phyloP scores from a whole-genome alignment of 92 coral and sea anemone species.

The Heliopora coerulea region DNA sequence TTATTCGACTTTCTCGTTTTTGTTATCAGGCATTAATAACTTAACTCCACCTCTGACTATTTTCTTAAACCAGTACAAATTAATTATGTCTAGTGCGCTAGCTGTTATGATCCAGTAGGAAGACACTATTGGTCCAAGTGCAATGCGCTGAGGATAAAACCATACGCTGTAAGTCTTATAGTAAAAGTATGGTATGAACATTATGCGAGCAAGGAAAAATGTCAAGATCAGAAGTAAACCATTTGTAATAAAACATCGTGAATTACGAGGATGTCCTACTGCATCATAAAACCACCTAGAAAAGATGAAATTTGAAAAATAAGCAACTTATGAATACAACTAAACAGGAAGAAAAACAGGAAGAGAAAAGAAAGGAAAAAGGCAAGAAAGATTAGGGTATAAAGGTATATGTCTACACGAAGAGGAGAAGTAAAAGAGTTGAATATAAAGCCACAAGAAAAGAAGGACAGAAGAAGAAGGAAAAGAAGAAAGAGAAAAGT shows the following conservation, averaged over 20 bases:
- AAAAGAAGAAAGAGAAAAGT: too few species aligned
- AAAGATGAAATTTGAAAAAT: neutral
- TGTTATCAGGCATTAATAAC: slow-evolving; percentile 28
- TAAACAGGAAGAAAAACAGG: too few species aligned
- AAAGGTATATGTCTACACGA: too few species aligned
- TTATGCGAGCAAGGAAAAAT: slow-evolving; percentile 77
- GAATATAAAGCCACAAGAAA: too few species aligned
- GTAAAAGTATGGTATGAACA: slow-evolving; percentile 77
- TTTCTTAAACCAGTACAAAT: slow-evolving; percentile 79
- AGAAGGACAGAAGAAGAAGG: too few species aligned
- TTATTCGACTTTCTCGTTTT: slow-evolving; percentile 33
- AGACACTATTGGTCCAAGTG: slow-evolving; percentile 56
- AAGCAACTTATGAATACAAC: neutral
- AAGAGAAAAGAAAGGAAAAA: too few species aligned
- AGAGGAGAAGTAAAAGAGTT: too few species aligned
- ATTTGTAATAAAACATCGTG: slow-evolving; percentile 65
- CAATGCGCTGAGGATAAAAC: slow-evolving; percentile 56
- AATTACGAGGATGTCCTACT: slow-evolving; percentile 60
- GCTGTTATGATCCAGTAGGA: slow-evolving; percentile 68
- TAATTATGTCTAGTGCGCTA: slow-evolving; percentile 66
- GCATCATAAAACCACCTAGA: slow-evolving; percentile 85
- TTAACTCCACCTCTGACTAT: slow-evolving; percentile 81
- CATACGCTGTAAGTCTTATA: slow-evolving; percentile 72
- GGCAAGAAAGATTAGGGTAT: too few species aligned
- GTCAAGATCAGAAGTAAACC: slow-evolving; percentile 72